These are phyloP conservation scores for Microcebus lehilahytsara DNA, from an alignment of 2,113 vertebrate genomes.

Conservation along the genomic window DNA sequence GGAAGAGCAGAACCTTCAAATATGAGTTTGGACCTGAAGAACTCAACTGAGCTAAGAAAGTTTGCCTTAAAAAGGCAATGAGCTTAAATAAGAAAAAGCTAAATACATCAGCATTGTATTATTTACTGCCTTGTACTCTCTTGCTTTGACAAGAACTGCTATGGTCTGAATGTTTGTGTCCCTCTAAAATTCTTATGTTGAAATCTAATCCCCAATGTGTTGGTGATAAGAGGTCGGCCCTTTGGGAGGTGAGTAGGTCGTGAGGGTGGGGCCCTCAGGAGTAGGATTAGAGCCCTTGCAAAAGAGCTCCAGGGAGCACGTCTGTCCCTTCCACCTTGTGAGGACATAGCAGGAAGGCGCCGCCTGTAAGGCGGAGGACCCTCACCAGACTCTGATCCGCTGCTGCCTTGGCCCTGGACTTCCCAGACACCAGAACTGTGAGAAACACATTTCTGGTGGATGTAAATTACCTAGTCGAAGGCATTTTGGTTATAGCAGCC, in stretches of 20 bases:
- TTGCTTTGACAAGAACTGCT: too few relatives aligned
- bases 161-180: not conserved
- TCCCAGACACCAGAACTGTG: not conserved
- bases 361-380: not conserved
- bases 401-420: not conserved
- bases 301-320: not conserved
- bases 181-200: not conserved
- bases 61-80: not conserved
- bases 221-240: not conserved
- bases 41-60: not conserved
- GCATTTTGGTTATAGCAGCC: too few relatives aligned
- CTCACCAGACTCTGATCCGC: accelerated
- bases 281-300: not conserved
- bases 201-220: not conserved
- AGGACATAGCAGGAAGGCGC: not conserved
- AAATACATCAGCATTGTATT: not conserved
- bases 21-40: not conserved
- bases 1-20: not conserved
- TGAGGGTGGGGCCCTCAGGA: not conserved
- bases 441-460: too few relatives aligned
- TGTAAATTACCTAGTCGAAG: not conserved
- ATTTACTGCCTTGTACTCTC: not conserved
- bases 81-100: not conserved
- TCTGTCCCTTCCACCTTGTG: not conserved
- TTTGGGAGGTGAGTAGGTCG: not conserved